Conservation (phyloP, 2,797 vertebrate genomes). For the Chaetophractus vellerosus region DNA sequence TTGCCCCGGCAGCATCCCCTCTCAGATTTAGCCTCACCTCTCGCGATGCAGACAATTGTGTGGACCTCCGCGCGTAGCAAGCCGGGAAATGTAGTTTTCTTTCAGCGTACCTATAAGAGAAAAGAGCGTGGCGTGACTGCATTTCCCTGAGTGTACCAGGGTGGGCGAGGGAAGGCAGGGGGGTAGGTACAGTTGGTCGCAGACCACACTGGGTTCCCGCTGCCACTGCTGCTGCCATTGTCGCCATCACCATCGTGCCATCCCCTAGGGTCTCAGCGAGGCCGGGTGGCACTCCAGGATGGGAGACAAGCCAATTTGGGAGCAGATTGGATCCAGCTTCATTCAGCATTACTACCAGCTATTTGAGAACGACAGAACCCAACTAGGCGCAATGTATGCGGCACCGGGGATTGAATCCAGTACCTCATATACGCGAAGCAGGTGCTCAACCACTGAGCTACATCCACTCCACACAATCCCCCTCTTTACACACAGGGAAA, state of each 20-base stretch:
- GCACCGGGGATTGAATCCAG: too few relatives aligned
- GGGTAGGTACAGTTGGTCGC: constrained; percentile 87
- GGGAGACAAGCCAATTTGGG: constrained; percentile 95
- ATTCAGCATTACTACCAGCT: constrained; percentile 97
- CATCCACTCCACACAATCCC: too few relatives aligned
- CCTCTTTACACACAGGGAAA: too few relatives aligned
- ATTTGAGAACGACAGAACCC: constrained; percentile 92
- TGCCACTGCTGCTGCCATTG: constrained; percentile 73
- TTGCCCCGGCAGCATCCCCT: constrained; percentile 54
- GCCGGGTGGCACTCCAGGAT: constrained; percentile 92
- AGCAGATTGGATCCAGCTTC: constrained; percentile 98
- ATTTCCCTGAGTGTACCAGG: constrained; percentile 84
- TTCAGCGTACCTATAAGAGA: accelerated
- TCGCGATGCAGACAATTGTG: constrained; percentile 33
- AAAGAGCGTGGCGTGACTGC: neutral
- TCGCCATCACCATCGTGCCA: constrained; percentile 86
- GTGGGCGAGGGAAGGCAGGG: constrained; percentile 80
- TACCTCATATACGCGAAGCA: too few relatives aligned
- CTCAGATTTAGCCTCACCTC: constrained; percentile 78
- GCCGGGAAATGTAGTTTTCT: constrained; percentile 85
- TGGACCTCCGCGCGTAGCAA: neutral
- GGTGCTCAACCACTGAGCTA: too few relatives aligned
- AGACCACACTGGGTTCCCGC: constrained; percentile 88
- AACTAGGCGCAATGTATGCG: too few relatives aligned
- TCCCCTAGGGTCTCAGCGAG: constrained; percentile 71